Evolutionary conservation across 2,888 invertebrate genomes (phyloP).

Genomic region (Leucophora obtusa): DNA sequence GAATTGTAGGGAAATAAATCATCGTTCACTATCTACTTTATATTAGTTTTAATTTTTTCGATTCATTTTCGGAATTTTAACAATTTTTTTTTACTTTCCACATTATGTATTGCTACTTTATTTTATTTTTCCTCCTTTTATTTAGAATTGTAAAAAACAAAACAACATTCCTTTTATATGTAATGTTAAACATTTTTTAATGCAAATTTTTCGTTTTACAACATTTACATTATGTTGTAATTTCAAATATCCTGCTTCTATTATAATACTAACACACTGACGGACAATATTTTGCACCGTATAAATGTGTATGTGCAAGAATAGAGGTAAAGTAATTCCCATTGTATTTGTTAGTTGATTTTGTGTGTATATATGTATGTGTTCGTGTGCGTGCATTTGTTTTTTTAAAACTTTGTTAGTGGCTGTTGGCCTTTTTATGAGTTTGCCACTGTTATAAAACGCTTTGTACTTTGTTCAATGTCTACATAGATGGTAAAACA

Average conservation of each 20-base stretch:
- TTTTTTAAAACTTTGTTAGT: conserved; percentile 54
- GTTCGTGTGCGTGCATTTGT: not conserved
- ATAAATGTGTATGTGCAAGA: not conserved
- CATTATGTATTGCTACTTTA: too few species aligned
- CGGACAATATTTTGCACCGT: not conserved
- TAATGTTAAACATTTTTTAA: conserved; percentile 46
- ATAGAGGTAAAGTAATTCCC: not conserved
- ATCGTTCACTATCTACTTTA: too few species aligned
- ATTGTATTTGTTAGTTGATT: conserved; percentile 28
- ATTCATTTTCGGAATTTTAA: too few species aligned
- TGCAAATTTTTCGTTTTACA: conserved; percentile 57
- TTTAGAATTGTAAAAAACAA: not conserved
- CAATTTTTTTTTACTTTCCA: too few species aligned
- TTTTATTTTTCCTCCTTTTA: not conserved
- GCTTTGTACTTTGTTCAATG: conserved; percentile 58
- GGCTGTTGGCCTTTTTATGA: conserved; percentile 60
- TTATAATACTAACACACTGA: conserved; percentile 4
- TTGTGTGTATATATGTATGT: conserved; percentile 18
- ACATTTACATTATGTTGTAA: conserved; percentile 61
- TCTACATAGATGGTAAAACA: conserved; percentile 56
- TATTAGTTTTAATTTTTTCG: too few species aligned
- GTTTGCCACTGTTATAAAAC: conserved; percentile 57
- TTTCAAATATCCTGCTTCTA: conserved; percentile 56
- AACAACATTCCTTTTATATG: conserved; percentile 27
- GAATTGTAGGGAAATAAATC: too few species aligned